phyloP scores from a whole-genome alignment of 1,140 invertebrate species.

The Neoseiulus cucumeris region DNA sequence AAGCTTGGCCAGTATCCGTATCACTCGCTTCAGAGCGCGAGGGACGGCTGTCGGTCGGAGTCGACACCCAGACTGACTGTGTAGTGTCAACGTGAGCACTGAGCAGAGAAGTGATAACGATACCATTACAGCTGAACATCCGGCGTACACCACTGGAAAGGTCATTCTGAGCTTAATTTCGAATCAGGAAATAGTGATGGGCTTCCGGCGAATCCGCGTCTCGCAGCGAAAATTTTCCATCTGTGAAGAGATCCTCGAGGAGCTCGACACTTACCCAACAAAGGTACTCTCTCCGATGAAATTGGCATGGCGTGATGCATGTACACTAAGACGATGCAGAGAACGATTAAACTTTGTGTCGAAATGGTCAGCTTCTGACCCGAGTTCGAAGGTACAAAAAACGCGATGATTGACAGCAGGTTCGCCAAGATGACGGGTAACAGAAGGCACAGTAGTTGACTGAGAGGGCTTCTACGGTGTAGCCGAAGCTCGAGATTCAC shows the following conservation, averaged over 20 bases:
- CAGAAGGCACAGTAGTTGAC: constrained; percentile 2
- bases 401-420: neutral
- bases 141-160: neutral
- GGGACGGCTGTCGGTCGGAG: neutral
- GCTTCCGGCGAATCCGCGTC: too few species aligned
- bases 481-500: neutral
- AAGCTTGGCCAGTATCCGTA: neutral
- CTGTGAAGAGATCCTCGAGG: too few species aligned
- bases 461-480: neutral
- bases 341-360: neutral
- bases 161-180: too few species aligned
- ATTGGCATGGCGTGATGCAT: constrained; percentile 4
- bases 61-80: neutral
- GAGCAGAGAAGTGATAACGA: neutral
- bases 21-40: neutral
- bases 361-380: constrained; percentile 4
- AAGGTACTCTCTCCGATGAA: neutral
- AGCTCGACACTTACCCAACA: neutral
- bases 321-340: neutral
- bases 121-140: neutral
- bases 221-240: too few species aligned
- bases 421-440: neutral
- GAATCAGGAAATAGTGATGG: too few species aligned
- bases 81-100: neutral
- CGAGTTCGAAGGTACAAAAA: constrained; percentile 3